Base-by-base conservation (phyloP, 2,113 vertebrate species). In the Scopus umbretta region DNA sequence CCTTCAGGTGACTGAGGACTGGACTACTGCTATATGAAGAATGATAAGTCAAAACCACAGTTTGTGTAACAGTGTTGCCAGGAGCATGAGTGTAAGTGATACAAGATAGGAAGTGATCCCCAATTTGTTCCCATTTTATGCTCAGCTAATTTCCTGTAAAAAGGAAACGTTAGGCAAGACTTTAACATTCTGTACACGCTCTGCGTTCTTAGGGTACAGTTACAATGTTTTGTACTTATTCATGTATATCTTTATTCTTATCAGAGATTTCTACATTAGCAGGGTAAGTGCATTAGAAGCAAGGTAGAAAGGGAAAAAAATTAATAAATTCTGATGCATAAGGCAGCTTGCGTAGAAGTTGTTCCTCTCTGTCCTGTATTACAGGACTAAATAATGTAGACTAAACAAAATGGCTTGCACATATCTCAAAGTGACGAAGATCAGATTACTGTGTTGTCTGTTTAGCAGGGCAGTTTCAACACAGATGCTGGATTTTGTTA, bases 121-220 rank as follows among this genome's bases (percentile, higher is more conserved):
- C 5, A 38, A n/a, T 94, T 91, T 92, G 76, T 81, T 93, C 65
- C 81, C 17, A 9, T 93, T 87, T 95, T 90, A 87, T 87, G 84
- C 56, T 95, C 32, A 74, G 65, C 40, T 86, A 71, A 75, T 71
- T 96, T 95, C 18, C 29, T 50, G 21, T 65, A 55, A 67, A 68
- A 72, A 63, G 29, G 55, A 90, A 76, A 82, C 29, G n/a, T 90
- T 70, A 66, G 61, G 19, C 61, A 89, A 62, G 73, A 63, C n/a
- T 91, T 34, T 12, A 88, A 72, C 22, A 59, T 86, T 83, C 13
- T 13, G 10, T 61, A 49, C 36, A 30, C 43, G 10, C 8, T 56
- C 45, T 50, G 20, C 36, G 32, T 23, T 94, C 26, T 68, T 47
- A 59, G 52, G 78, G 52, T 42, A 65, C 34, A 9, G 43, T 80